Conservation (phyloP, 2,888 invertebrate species). For the Mactromeris polynyma region DNA sequence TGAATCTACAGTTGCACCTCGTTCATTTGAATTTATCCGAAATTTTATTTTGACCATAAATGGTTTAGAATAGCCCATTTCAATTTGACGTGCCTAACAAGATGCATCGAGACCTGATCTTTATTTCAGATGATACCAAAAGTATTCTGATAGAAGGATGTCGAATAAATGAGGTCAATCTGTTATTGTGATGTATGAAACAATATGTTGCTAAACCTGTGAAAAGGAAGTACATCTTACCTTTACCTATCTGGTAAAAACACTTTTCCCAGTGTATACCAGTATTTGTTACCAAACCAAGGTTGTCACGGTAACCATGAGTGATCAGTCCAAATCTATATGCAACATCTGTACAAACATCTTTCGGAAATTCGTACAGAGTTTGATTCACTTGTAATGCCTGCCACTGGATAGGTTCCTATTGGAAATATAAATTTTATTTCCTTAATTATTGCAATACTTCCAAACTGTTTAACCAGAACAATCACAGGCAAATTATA, state of each 20-base stretch:
- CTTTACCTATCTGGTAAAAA: conserved; percentile 40
- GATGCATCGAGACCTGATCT: too few species aligned
- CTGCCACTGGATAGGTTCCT: conserved; percentile 30
- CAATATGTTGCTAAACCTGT: neutral
- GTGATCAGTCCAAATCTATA: conserved; percentile 37
- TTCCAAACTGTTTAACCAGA: too few species aligned
- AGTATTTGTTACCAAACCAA: conserved; percentile 6
- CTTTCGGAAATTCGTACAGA: neutral
- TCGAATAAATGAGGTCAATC: neutral
- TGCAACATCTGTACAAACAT: conserved; percentile 13
- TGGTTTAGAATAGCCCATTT: too few species aligned
- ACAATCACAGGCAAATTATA: too few species aligned
- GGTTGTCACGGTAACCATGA: conserved; percentile 25
- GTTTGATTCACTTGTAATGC: neutral
- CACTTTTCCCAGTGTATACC: conserved; percentile 39
- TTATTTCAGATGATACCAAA: too few species aligned
- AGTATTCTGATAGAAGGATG: too few species aligned
- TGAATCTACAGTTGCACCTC: too few species aligned
- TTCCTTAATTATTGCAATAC: too few species aligned
- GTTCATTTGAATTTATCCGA: too few species aligned
- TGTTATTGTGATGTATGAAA: neutral
- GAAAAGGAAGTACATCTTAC: neutral
- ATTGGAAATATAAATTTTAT: neutral
- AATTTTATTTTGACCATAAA: too few species aligned
- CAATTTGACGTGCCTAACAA: too few species aligned